Evolutionary conservation across 2,797 vertebrate genomes (phyloP), one percentile per base, ranked within the genome.

Genomic region (Arnoldichthys spilopterus): DNA sequence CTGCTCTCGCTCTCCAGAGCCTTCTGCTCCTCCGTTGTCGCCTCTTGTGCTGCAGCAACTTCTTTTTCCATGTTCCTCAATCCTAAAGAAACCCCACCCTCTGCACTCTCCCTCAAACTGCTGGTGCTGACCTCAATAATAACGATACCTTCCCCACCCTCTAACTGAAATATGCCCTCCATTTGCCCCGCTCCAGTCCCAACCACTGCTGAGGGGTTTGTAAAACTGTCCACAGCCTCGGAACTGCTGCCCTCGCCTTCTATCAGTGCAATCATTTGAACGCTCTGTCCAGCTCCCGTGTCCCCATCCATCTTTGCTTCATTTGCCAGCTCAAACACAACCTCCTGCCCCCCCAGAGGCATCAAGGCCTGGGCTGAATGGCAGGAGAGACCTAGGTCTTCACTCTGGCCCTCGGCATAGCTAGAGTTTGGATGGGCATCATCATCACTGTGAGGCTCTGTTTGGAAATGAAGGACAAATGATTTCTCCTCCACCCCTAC

Each of bases 41-140:
- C 72, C 45, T 90, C 90, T 18, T 80, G 83, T 5, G 82, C 22
- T 4, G 76, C 66, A 47, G 76, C 72, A 53, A 83, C 86, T 53
- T 79, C 87, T 78, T 91, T 92, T 28, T 83, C 87, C 54, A 91
- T 87, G 8, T 75, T 78, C 59, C 84, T 84, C 45, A 91, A 79
- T 58, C 76, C 89, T 30, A 90, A 81, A 8, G 86, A 72, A 79
- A 92, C 89, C 15, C 79, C 85, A 0, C 88, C 88, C 22, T 79
- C 88, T 61, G 79, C 86, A 71, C 87, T 83, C 40, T 94, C 93
- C 77, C 91, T 89, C 69, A 95, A 81, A 77, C 90, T 89, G 75
- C 93, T 94, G 59, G 92, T 94, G 86, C 93, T 94, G 45, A 95
- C 94, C 84, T 95, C 94, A 45, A 95, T 95, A 73, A 95, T 95